Conservation (phyloP, 2,888 invertebrate genomes). For the Cantharis rufa region DNA sequence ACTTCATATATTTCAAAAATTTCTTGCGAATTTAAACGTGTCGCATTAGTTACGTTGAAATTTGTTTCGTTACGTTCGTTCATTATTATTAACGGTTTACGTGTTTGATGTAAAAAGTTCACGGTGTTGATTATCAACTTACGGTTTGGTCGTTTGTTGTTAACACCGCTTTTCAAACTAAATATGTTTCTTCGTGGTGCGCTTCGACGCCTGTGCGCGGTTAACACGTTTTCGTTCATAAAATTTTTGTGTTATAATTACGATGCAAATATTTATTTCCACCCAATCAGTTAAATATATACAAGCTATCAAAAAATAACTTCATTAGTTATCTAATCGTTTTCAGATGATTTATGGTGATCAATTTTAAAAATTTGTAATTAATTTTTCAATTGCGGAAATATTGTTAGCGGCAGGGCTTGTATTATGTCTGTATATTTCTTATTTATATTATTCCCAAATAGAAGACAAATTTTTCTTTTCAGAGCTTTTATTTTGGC, state of each 20-base stretch:
- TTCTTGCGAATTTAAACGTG: neutral
- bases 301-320: neutral
- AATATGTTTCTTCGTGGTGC: neutral
- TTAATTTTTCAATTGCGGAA: neutral
- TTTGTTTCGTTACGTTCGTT: neutral
- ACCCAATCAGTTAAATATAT: neutral
- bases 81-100: neutral
- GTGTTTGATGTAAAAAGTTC: neutral
- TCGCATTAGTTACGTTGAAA: neutral
- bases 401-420: neutral
- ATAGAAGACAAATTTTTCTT: no score
- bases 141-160: neutral
- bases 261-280: neutral
- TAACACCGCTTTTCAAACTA: neutral
- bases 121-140: neutral
- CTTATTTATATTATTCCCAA: no score
- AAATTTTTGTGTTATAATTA: neutral
- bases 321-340: neutral
- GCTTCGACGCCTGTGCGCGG: neutral
- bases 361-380: neutral
- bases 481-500: no score
- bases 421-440: no score
- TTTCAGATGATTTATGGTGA: neutral
- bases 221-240: neutral
- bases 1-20: conserved; percentile 33